Base-by-base conservation (phyloP, 35 echinoderm and acorn worm genomes). In the Eucidaris tribuloides region DNA sequence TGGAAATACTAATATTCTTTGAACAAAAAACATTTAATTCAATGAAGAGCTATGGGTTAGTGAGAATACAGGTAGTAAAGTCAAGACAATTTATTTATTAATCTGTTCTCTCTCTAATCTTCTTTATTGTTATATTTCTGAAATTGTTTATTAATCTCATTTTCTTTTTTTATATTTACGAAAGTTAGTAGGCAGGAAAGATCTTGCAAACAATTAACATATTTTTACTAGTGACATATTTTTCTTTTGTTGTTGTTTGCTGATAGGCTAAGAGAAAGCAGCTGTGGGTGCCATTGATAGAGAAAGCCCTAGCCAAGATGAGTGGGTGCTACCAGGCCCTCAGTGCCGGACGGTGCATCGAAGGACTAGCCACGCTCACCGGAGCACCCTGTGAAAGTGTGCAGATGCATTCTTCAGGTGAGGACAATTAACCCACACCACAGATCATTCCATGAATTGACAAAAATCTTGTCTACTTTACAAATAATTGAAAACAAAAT, bases 211-310 rank as follows among this genome's bases (percentile, higher is more conserved):
- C n/a, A n/a, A n/a, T n/a, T n/a, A n/a, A n/a, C n/a, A n/a, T n/a
- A n/a, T n/a, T n/a, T n/a, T n/a, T n/a, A n/a, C n/a, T n/a, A n/a
- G n/a, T n/a, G n/a, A n/a, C n/a, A n/a, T n/a, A n/a, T 84, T 36
- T 42, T 19, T 20, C 23, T 18, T 5, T 40, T 43, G 32, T 79
- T 65, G 23, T 31, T 79, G 43, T 2, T 50, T 78, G 24, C 68
- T 46, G 29, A 27, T 54, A 97, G 94, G 94, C 94, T 2, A 92
- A 92, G 56, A 72, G 94, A 45, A 97, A 83, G 81, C 94, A 97
- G 81, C 58, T 97, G n/a, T 97, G 94, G 94, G 94, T 97, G n/a
- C 89, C 94, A 42, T 57, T 97, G 65, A 97, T 97, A 43, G 94
- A 97, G 82, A 97, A 97, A 78, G 94, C 90, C 0, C 65, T 97